A percentile compares a stretch with the other conserved stretches of the same genome.
Conservation (phyloP, 1,140 invertebrate genomes). For the Trichonephila inaurata region DNA sequence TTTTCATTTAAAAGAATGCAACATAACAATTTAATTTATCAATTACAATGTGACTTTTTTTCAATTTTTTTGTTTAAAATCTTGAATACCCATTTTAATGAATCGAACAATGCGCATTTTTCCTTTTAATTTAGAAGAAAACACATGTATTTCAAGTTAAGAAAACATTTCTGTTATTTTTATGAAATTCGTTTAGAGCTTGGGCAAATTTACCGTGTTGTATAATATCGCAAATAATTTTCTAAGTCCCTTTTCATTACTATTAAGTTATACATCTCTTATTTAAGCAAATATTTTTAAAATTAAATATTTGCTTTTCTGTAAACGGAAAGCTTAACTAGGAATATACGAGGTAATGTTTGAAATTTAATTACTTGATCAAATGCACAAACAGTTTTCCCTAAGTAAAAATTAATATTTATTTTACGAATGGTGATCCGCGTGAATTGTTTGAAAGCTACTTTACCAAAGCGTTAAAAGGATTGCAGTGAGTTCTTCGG, state of each 20-base stretch:
- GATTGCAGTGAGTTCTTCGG: not conserved
- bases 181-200: not conserved
- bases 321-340: not conserved
- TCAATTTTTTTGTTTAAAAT: too few species aligned
- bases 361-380: not conserved
- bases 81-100: too few species aligned
- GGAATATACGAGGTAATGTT: not conserved
- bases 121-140: not conserved
- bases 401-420: not conserved
- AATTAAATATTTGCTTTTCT: not conserved
- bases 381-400: not conserved
- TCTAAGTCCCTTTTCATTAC: not conserved
- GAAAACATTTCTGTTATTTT: not conserved
- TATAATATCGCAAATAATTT: not conserved
- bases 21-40: too few species aligned
- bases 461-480: not conserved
- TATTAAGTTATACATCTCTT: not conserved
- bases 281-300: constrained; percentile 10
- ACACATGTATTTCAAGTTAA: not conserved
- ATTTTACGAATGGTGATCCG: not conserved
- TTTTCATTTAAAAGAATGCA: too few species aligned
- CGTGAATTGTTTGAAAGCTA: not conserved
- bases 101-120: too few species aligned
- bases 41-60: too few species aligned
- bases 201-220: not conserved